Conservation (phyloP, 2,797 vertebrate species). For the Cottoperca gobio region DNA sequence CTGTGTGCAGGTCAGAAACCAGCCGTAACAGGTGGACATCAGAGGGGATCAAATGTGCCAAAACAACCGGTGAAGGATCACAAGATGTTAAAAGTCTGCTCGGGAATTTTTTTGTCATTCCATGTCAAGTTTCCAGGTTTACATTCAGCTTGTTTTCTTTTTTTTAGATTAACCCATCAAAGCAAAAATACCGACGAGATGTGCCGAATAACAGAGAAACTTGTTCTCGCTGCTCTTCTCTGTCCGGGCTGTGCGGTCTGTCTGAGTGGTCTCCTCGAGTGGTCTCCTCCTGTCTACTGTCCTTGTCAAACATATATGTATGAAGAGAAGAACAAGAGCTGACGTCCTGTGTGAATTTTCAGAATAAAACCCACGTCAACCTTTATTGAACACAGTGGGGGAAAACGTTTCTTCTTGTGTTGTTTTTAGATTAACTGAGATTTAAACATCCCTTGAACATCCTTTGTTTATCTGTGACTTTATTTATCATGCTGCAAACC, state of each 20-base stretch:
- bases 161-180: slow-evolving; percentile 29
- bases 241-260: not conserved
- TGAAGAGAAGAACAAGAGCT: not conserved
- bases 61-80: slow-evolving; percentile 19
- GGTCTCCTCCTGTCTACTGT: not conserved
- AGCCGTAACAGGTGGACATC: slow-evolving; percentile 65
- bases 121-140: slow-evolving; percentile 41
- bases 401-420: not conserved
- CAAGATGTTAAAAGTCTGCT: slow-evolving; percentile 27
- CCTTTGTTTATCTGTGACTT: not conserved
- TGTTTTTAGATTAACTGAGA: not conserved
- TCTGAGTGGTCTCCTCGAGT: slow-evolving; percentile 8
- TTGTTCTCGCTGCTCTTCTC: not conserved
- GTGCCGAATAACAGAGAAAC: not conserved
- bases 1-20: slow-evolving; percentile 46
- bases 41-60: slow-evolving; percentile 29
- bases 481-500: not conserved
- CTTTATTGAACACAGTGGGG: not conserved
- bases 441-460: not conserved
- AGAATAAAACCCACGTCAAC: slow-evolving; percentile 29
- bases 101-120: slow-evolving; percentile 53
- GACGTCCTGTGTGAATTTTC: slow-evolving; percentile 11
- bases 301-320: not conserved
- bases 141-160: not conserved
- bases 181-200: not conserved